These are phyloP conservation scores for Paracentrotus lividus DNA, from an alignment of 53 echinoderm and acorn worm genomes.

Conservation along the genomic window DNA sequence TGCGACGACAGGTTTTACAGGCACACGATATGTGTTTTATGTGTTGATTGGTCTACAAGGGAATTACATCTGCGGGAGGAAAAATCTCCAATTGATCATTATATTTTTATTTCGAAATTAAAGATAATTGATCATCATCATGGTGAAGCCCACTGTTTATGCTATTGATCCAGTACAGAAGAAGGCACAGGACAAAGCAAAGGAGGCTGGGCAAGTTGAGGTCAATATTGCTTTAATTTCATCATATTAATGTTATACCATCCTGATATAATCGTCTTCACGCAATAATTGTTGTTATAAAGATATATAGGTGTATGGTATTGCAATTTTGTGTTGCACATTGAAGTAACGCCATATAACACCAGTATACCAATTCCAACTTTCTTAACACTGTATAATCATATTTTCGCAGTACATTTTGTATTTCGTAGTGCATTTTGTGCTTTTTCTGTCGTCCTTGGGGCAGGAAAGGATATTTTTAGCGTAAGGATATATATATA, in stretches of 20 bases:
- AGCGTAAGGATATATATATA: too few species aligned
- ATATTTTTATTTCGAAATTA: neutral
- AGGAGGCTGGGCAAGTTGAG: neutral
- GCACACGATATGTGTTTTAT: neutral
- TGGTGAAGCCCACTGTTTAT: slow-evolving; percentile 25
- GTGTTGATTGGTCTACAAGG: neutral
- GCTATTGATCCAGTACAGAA: neutral
- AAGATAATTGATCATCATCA: neutral
- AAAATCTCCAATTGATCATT: neutral
- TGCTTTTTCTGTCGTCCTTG: too few species aligned
- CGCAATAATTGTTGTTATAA: too few species aligned
- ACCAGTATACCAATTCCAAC: too few species aligned
- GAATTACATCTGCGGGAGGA: neutral
- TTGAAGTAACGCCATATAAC: too few species aligned
- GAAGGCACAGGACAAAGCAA: neutral
- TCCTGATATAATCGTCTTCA: neutral
- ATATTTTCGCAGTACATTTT: too few species aligned
- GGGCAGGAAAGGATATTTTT: too few species aligned
- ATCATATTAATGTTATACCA: neutral
- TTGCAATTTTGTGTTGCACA: too few species aligned
- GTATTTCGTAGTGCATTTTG: too few species aligned
- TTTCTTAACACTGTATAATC: too few species aligned
- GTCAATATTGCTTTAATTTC: neutral
- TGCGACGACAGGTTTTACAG: neutral
- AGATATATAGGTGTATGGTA: too few species aligned